These are phyloP conservation scores for Chymomyza caudatula DNA, from an alignment of 2,888 invertebrate species.

Conservation along the genomic window DNA sequence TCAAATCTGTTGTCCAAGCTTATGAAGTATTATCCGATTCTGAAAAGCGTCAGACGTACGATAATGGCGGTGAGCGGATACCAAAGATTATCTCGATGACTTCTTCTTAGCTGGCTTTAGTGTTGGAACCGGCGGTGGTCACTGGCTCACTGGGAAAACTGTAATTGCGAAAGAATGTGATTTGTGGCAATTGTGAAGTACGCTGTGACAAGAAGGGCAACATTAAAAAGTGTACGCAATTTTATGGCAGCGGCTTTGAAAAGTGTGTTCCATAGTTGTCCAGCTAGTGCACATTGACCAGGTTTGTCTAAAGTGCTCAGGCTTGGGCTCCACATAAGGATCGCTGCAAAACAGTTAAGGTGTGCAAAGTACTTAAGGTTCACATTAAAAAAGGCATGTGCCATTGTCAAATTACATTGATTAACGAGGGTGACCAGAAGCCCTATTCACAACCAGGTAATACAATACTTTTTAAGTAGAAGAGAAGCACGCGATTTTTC, in stretches of 20 bases:
- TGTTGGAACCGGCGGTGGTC: slow-evolving; percentile 78
- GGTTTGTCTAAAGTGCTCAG: slow-evolving; percentile 89
- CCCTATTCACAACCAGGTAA: slow-evolving; percentile 96
- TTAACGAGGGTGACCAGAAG: slow-evolving; percentile 97
- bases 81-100: slow-evolving; percentile 99
- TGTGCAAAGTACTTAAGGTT: slow-evolving; percentile 96
- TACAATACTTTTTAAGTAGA: slow-evolving; percentile 95
- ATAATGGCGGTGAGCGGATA: slow-evolving; percentile 93
- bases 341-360: slow-evolving; percentile 93
- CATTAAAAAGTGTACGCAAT: slow-evolving; percentile 90
- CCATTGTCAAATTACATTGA: slow-evolving; percentile 95
- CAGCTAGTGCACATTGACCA: slow-evolving; percentile 90
- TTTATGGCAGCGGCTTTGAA: slow-evolving; percentile 90
- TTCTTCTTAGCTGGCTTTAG: slow-evolving; percentile 90
- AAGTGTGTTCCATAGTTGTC: slow-evolving; percentile 82
- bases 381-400: slow-evolving; percentile 96
- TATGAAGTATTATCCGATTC: slow-evolving; percentile 98
- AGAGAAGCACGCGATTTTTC: slow-evolving; percentile 89
- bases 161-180: slow-evolving; percentile 95
- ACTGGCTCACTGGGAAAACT: slow-evolving; percentile 93
- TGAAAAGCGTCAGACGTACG: slow-evolving; percentile 94
- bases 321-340: slow-evolving; percentile 93
- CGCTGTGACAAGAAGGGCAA: slow-evolving; percentile 96
- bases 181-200: slow-evolving; percentile 98
- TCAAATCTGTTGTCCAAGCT: slow-evolving; percentile 98